These are phyloP conservation scores for Volucella inanis DNA, from an alignment of 2,888 invertebrate genomes.

Conservation along the genomic window DNA sequence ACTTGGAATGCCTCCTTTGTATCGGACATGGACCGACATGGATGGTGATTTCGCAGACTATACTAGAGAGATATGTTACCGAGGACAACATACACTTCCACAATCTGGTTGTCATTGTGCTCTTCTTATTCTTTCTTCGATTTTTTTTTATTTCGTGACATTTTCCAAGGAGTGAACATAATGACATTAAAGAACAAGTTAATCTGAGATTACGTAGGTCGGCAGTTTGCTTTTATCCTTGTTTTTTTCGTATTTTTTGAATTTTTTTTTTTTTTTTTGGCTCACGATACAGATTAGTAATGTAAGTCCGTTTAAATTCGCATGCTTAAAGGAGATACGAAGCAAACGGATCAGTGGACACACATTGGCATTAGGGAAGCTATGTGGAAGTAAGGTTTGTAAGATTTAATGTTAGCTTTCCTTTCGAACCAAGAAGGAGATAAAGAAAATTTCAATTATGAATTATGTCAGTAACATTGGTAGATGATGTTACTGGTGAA, in stretches of 20 bases:
- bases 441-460: slow-evolving; percentile 55
- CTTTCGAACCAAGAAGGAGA: neutral
- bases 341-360: slow-evolving; percentile 31
- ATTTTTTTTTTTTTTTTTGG: slow-evolving; percentile 9
- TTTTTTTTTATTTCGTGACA: slow-evolving; percentile 5
- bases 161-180: slow-evolving; percentile 47
- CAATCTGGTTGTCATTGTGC: slow-evolving; percentile 23
- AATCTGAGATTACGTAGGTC: slow-evolving; percentile 65
- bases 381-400: slow-evolving; percentile 15
- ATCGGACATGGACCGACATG: neutral
- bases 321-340: slow-evolving; percentile 37
- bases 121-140: neutral
- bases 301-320: slow-evolving; percentile 12
- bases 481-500: neutral
- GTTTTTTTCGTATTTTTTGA: slow-evolving; percentile 12
- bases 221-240: slow-evolving; percentile 57
- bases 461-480: slow-evolving; percentile 46
- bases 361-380: slow-evolving; percentile 21
- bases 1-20: slow-evolving; percentile 34
- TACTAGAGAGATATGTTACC: neutral
- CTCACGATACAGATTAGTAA: neutral
- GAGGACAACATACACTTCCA: neutral
- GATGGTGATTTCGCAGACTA: neutral
- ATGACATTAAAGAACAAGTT: slow-evolving; percentile 64
- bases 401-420: slow-evolving; percentile 27